Conservation (phyloP, 2,797 vertebrate genomes). For the Chaunax sp. region DNA sequence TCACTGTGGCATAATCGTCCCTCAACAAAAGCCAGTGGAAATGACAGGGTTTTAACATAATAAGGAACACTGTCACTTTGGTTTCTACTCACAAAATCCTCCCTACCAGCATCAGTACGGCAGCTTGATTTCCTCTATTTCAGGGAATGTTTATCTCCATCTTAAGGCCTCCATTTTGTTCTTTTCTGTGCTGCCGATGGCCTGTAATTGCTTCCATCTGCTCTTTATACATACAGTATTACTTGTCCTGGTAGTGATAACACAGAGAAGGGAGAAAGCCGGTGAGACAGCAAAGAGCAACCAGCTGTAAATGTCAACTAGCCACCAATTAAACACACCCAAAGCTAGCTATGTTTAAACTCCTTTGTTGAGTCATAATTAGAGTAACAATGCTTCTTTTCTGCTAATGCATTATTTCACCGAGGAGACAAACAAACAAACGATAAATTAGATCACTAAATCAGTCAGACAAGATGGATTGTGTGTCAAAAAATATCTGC, state of each 20-base stretch:
- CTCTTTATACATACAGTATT: conserved; percentile 56
- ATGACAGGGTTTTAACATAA: conserved; percentile 79
- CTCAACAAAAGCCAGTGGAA: conserved; percentile 76
- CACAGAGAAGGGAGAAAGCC: conserved; percentile 11
- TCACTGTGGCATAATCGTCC: conserved; percentile 71
- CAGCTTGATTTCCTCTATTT: conserved; percentile 59
- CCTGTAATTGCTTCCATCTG: conserved; percentile 71
- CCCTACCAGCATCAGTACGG: conserved; percentile 36
- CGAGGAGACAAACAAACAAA: conserved; percentile 50
- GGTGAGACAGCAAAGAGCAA: conserved; percentile 28
- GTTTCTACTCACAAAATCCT: conserved; percentile 50
- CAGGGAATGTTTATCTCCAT: conserved; percentile 62
- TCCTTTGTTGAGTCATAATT: conserved; percentile 34
- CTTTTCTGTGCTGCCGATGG: conserved; percentile 47
- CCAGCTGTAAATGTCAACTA: conserved; percentile 43
- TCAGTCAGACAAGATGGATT: conserved; percentile 57
- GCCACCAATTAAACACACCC: conserved; percentile 21
- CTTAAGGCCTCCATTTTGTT: conserved; percentile 54
- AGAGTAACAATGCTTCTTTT: not conserved
- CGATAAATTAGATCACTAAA: conserved; percentile 67
- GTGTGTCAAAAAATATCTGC: conserved; percentile 42
- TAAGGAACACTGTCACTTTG: conserved; percentile 66
- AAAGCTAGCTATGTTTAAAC: conserved; percentile 9
- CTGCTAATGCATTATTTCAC: conserved; percentile 32
- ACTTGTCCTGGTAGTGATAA: conserved; percentile 42